phyloP scores from a whole-genome alignment of 1,140 invertebrate genomes.

The Drosophila rhopaloa region DNA sequence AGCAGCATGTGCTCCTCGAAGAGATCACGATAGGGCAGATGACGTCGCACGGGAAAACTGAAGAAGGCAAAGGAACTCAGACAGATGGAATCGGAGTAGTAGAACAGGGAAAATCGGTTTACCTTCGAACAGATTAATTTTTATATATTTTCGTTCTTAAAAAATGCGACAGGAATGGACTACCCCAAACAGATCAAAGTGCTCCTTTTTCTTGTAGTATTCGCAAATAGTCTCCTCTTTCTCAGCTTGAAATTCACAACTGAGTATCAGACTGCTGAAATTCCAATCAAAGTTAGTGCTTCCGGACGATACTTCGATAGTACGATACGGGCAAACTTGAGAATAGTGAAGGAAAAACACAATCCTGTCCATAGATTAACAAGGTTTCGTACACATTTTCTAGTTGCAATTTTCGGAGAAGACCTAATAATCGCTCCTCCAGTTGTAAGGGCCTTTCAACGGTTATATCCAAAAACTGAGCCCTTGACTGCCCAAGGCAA shows the following conservation, averaged over 20 bases:
- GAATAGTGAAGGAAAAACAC: conserved; percentile 33
- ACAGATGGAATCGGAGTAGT: conserved; percentile 50
- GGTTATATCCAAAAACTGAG: background rate
- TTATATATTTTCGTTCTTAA: conserved; percentile 1
- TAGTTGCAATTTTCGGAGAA: conserved; percentile 19
- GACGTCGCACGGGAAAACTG: conserved; percentile 22
- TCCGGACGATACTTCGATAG: conserved; percentile 16
- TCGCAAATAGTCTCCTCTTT: conserved; percentile 25
- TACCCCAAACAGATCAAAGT: background rate
- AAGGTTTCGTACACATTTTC: conserved; percentile 46
- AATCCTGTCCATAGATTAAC: conserved; percentile 32
- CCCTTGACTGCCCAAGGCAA: background rate
- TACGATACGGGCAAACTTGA: conserved; percentile 14
- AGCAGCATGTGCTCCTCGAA: conserved; percentile 49
- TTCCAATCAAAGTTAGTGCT: conserved; percentile 43
- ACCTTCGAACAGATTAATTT: background rate
- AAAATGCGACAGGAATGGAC: conserved; percentile 41
- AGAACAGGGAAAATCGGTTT: conserved; percentile 46
- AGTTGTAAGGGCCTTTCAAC: background rate
- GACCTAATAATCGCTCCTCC: conserved; percentile 5
- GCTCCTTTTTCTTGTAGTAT: conserved; percentile 19
- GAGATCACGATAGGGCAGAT: conserved; percentile 58
- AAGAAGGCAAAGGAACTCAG: conserved; percentile 18
- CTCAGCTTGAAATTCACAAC: conserved; percentile 28
- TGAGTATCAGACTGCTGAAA: conserved; percentile 42